These are phyloP conservation scores for Morone chrysops DNA, from an alignment of 2,113 vertebrate species.

Conservation along the genomic window DNA sequence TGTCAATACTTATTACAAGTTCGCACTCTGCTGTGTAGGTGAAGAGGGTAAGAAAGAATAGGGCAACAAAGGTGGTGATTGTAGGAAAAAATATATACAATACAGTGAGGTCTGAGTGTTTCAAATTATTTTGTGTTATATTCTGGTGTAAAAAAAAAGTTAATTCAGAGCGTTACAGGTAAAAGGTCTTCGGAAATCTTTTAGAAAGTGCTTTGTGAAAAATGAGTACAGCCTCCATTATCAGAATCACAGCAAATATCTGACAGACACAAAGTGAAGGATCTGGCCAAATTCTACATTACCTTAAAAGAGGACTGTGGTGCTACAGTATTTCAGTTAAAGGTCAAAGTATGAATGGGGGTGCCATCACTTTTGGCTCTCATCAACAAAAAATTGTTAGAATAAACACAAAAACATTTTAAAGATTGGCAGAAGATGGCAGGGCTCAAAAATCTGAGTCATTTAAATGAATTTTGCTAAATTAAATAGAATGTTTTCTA, in stretches of 20 bases:
- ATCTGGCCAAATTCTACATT: background rate
- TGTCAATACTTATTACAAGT: constrained; percentile 44
- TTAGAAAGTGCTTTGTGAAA: background rate
- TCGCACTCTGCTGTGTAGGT: constrained; percentile 67
- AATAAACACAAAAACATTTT: constrained; percentile 1
- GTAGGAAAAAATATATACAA: background rate
- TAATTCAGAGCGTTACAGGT: constrained; percentile 3
- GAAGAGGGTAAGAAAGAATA: constrained; percentile 84
- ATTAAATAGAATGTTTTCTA: background rate
- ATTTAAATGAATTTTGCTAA: background rate
- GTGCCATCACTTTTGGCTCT: background rate
- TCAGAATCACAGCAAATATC: constrained; percentile 7
- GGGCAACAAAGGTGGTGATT: constrained; percentile 49
- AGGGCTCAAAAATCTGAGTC: too few relatives aligned
- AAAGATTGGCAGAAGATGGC: background rate
- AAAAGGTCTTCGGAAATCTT: constrained; percentile 5
- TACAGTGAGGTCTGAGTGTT: constrained; percentile 11
- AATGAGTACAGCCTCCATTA: background rate
- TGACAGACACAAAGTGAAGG: background rate
- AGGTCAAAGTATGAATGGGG: background rate
- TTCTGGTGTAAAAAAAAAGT: background rate
- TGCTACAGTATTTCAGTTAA: background rate
- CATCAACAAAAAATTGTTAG: background rate
- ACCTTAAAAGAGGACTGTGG: background rate
- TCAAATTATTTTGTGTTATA: constrained; percentile 8